Percentiles rank a stretch among this genome's conserved stretches.
phyloP scores from a whole-genome alignment of 2,888 invertebrate species.

The Crocallis elinguaria region DNA sequence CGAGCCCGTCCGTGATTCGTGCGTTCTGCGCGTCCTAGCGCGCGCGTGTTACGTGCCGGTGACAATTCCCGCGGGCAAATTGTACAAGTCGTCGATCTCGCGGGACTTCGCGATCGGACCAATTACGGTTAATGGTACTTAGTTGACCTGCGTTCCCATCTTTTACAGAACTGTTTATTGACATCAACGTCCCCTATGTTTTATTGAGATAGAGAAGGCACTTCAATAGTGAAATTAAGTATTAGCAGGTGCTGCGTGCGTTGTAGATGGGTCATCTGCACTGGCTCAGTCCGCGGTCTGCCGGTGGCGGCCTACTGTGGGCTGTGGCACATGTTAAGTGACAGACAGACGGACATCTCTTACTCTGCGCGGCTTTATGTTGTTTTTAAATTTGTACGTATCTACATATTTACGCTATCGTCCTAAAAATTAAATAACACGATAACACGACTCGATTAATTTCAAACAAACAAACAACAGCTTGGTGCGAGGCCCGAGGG shows the following conservation, averaged over 20 bases:
- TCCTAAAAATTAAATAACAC: neutral
- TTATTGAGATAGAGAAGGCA: too few relatives aligned
- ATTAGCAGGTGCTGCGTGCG: neutral
- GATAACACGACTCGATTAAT: neutral
- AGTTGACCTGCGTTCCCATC: neutral
- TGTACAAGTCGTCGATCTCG: slow-evolving; percentile 14
- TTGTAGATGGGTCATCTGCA: slow-evolving; percentile 10
- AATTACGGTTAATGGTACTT: slow-evolving; percentile 18
- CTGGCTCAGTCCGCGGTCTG: slow-evolving; percentile 1
- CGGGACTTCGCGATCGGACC: slow-evolving; percentile 16
- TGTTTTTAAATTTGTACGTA: neutral
- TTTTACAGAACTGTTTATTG: neutral
- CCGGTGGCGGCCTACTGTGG: neutral
- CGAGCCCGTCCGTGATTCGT: slow-evolving; percentile 15
- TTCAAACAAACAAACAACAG: slow-evolving; percentile 1
- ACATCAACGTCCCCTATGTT: too few relatives aligned
- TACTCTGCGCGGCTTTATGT: neutral
- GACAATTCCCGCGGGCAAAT: slow-evolving; percentile 7
- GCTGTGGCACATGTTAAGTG: slow-evolving; percentile 4
- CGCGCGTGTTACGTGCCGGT: slow-evolving; percentile 9
- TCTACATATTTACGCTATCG: too few relatives aligned
- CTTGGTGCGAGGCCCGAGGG: neutral
- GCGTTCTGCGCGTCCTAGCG: too few relatives aligned
- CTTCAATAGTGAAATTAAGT: too few relatives aligned
- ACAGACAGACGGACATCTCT: slow-evolving; percentile 6